Conservation (phyloP, 2,113 vertebrate species). For the Gracilinanus agilis region DNA sequence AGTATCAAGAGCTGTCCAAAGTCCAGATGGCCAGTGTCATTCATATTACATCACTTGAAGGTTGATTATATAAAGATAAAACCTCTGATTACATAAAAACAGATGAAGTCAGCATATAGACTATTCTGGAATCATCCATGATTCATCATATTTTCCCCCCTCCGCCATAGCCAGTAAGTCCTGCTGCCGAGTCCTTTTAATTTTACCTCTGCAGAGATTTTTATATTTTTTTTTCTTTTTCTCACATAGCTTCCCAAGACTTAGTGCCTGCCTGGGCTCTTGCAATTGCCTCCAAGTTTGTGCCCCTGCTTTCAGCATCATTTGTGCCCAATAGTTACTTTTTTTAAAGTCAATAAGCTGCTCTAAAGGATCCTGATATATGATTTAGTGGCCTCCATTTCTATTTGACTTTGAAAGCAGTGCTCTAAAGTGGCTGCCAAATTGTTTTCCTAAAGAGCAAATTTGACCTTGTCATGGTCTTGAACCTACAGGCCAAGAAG, state of each 20-base stretch:
- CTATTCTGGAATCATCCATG: not conserved
- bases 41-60: not conserved
- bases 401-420: not conserved
- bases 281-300: not conserved
- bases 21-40: not conserved
- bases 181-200: not conserved
- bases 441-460: not conserved
- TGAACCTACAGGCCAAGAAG: not conserved
- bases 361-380: not conserved
- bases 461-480: not conserved
- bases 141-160: not conserved
- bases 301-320: not conserved
- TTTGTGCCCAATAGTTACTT: not conserved
- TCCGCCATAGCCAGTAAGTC: not conserved
- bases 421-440: not conserved
- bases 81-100: not conserved
- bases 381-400: not conserved
- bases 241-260: not conserved
- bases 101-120: not conserved
- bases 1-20: not conserved
- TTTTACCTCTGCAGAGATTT: not conserved
- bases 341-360: not conserved
- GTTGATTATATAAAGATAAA: not conserved
- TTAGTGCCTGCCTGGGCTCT: not conserved
- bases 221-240: not conserved